Conservation (phyloP, 2,113 vertebrate genomes). For the Morone saxatilis region DNA sequence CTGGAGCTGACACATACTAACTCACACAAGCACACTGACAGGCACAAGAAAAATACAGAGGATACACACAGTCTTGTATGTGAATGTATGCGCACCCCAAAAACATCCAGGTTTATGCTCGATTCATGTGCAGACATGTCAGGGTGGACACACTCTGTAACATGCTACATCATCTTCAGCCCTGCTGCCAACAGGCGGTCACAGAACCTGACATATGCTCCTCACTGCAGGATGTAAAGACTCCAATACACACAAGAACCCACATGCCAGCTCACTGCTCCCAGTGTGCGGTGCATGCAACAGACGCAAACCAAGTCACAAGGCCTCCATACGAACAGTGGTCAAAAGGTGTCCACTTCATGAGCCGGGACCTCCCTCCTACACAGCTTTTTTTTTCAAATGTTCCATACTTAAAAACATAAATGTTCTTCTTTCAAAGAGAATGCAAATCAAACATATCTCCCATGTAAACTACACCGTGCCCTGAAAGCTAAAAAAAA, state of each 20-base stretch:
- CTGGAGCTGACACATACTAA: constrained; percentile 63
- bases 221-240: constrained; percentile 68
- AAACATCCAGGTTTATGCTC: not conserved
- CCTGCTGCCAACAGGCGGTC: constrained; percentile 47
- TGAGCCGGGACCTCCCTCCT: not conserved
- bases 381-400: not conserved
- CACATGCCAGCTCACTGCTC: constrained; percentile 33
- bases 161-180: constrained; percentile 37
- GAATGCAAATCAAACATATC: not conserved
- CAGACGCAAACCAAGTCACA: constrained; percentile 4
- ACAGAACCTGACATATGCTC: constrained; percentile 74
- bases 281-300: constrained; percentile 9
- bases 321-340: not conserved
- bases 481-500: not conserved
- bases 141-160: not conserved
- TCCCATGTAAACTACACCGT: not conserved
- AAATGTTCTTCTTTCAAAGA: not conserved
- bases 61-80: constrained; percentile 4
- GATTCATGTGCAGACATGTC: constrained; percentile 16
- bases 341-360: not conserved
- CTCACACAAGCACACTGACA: constrained; percentile 39
- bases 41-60: constrained; percentile 26
- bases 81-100: not conserved
- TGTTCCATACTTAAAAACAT: not conserved
- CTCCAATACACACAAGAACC: constrained; percentile 30